Base-by-base conservation (phyloP, 2,888 invertebrate species). In the Argyresthia goedartella region DNA sequence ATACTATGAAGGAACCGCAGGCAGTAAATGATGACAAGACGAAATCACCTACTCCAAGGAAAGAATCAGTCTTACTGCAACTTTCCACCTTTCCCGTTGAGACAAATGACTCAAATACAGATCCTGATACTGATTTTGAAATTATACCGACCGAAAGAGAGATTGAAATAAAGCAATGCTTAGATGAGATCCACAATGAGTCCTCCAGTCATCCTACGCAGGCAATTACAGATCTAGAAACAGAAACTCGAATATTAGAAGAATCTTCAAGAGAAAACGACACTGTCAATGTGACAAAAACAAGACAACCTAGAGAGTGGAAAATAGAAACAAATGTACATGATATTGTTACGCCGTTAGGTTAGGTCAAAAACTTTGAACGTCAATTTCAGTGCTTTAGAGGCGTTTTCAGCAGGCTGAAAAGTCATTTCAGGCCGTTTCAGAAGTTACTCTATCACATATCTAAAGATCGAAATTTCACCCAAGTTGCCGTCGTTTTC, bases 161-260 rank as follows among this genome's bases (percentile, higher is more conserved):
- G 50, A 53, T 46, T 53, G 55, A 57, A 56, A 56, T 56, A 53
- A 51, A 57, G 50, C 52, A 56, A 54, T 57, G 42, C 44, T 50
- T 56, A 47, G 54, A 53, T 51, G 56, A 53, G 44, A 54, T 54
- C 53, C 51, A 52, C 39, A 15, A 45, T 8, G 15, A 36, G 15
- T 36, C 36, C 39, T 39, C 49, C n/a, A 41, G 39, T 49, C 14
- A 36, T 16, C n/a, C 11, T 39, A 16, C 41, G 14, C 16, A 36
- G 14, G 39, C 35, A 34, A 15, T 49, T 49, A 41, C 36, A 39
- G 10, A 15, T 36, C 14, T 25, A 14, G 49, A 49, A 41, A 49
- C 41, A 49, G 41, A 49, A 49, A 48, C 48, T 48, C 48, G 36
- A 48, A 36, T 15, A 48, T 48, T 35, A 15, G 35, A 48, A 36